Percentiles rank a stretch among this genome's conserved stretches.
These are phyloP conservation scores for Stegastes partitus DNA, from an alignment of 2,113 vertebrate genomes.

Conservation along the genomic window DNA sequence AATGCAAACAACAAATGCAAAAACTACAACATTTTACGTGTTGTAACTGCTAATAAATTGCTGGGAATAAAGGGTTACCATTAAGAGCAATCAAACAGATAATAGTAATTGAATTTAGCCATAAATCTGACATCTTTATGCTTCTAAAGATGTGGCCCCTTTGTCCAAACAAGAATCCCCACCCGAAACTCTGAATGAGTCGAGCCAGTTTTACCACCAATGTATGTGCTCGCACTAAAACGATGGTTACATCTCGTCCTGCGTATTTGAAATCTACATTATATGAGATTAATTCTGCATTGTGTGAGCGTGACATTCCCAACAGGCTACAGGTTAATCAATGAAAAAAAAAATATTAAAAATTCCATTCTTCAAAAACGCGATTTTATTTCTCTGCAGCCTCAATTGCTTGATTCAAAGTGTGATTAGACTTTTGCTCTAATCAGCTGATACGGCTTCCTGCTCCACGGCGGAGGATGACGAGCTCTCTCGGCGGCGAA, in stretches of 20 bases:
- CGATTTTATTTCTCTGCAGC: conserved; percentile 23
- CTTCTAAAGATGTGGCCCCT: too few relatives aligned
- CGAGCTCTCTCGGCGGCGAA: conserved; percentile 47
- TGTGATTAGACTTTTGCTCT: conserved; percentile 56
- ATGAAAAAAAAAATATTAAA: neutral
- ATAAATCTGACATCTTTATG: neutral
- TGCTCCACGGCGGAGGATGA: conserved; percentile 42
- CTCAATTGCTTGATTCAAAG: conserved; percentile 45
- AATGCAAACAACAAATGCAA: too few relatives aligned
- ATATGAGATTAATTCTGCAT: neutral
- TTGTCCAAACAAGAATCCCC: too few relatives aligned
- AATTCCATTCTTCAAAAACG: conserved; percentile 28
- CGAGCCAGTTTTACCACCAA: too few relatives aligned
- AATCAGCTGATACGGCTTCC: conserved; percentile 67
- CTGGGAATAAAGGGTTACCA: too few relatives aligned
- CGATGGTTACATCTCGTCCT: too few relatives aligned
- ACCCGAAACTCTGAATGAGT: too few relatives aligned
- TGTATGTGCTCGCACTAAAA: too few relatives aligned
- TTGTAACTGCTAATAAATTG: too few relatives aligned
- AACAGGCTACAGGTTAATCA: conserved; percentile 29
- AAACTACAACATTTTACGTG: too few relatives aligned
- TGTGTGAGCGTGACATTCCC: neutral
- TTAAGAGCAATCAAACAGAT: neutral
- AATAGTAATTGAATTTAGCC: neutral
- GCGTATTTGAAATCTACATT: conserved; percentile 1